phyloP scores from a whole-genome alignment of 2,888 invertebrate species.

The Toxonevra muliebris region DNA sequence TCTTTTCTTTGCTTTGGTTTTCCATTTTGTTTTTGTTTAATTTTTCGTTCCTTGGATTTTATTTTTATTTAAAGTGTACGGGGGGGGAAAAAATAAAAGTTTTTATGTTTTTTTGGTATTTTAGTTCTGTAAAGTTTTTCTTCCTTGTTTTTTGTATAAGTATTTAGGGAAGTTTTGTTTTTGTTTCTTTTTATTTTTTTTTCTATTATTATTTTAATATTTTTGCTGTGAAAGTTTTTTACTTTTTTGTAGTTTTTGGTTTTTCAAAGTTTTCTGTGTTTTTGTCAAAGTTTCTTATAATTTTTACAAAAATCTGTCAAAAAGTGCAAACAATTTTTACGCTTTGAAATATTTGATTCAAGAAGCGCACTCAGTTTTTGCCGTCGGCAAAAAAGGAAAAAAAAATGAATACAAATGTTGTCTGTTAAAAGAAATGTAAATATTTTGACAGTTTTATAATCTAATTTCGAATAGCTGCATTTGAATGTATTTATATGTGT shows the following conservation, averaged over 20 bases:
- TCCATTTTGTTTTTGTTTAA: background rate
- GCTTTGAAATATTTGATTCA: background rate
- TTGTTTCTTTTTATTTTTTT: background rate
- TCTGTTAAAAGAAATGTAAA: no score
- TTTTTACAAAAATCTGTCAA: background rate
- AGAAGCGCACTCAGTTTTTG: no score
- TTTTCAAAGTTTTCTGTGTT: constrained; percentile 1
- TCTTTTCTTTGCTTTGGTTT: background rate
- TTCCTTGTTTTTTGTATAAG: no score
- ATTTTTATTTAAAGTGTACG: background rate
- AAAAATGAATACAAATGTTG: no score
- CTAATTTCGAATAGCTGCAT: no score
- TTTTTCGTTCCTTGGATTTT: no score
- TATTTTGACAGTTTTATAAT: no score
- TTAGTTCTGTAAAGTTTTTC: background rate
- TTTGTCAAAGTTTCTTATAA: background rate
- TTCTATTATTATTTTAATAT: background rate
- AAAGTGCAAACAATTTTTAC: background rate
- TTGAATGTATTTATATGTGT: no score
- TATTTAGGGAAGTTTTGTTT: no score
- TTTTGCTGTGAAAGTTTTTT: background rate
- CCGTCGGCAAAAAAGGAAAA: no score
- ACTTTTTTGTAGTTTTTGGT: background rate
- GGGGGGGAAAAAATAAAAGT: no score
- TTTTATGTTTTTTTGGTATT: background rate